Evolutionary conservation across 2,797 vertebrate genomes (phyloP).

Genomic region (Rhinella marina): DNA sequence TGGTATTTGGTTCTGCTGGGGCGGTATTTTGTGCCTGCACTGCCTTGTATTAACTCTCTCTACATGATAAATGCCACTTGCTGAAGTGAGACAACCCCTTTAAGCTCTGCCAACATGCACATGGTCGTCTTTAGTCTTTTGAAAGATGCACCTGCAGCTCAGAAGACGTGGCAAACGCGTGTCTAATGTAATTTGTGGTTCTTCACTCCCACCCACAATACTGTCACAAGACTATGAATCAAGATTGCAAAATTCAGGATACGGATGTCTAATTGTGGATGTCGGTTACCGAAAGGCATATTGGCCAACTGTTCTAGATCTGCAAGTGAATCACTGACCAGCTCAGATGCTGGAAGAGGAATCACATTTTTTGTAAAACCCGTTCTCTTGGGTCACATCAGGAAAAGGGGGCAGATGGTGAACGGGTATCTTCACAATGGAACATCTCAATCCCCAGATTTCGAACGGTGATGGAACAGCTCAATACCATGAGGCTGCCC

Average conservation of each 20-base stretch:
- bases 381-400: neutral
- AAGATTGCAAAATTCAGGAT: conserved; percentile 31
- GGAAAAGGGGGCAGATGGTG: neutral
- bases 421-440: neutral
- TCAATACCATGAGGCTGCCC: too few species aligned
- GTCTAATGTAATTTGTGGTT: neutral
- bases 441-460: neutral
- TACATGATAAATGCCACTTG: too few species aligned
- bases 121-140: neutral
- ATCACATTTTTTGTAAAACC: neutral
- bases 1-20: too few species aligned
- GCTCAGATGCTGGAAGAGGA: neutral
- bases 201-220: neutral
- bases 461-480: too few species aligned
- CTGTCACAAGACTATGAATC: conserved; percentile 40
- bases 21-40: too few species aligned
- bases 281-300: neutral
- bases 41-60: too few species aligned
- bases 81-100: too few species aligned
- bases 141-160: neutral
- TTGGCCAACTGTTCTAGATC: neutral
- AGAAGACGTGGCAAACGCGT: neutral
- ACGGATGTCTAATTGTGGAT: neutral
- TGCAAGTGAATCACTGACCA: neutral
- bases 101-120: too few species aligned